Evolutionary conservation across 2,888 invertebrate genomes (phyloP), one percentile per base, ranked within the genome.

Genomic region (Steromphala cineraria): DNA sequence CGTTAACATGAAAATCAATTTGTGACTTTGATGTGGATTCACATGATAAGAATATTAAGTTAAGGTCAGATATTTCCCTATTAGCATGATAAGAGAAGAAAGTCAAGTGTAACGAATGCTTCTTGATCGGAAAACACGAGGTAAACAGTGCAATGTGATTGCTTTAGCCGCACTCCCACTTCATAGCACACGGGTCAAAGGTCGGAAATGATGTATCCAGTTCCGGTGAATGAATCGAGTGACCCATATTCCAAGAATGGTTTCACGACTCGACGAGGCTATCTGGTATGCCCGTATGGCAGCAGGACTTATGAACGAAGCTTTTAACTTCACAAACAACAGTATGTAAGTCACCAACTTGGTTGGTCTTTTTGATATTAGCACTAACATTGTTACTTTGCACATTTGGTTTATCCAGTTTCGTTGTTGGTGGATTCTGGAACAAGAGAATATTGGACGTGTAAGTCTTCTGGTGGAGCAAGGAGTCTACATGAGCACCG

Each of bases 231-330:
- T 46, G 46, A 46, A 46, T 46, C 46, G 46, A 5, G 7, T 46
- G 46, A 46, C 46, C 46, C 46, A 46, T 46, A 46, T 46, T 46
- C 46, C 46, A 1, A 46, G 46, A 46, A 46, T 13, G 46, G 8
- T 46, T 46, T 46, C 46, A 46, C 46, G 46, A 46, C 46, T 82
- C 71, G 71, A 82, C 83, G 53, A 80, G 83, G 53, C 83, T 82
- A 17, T 82, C 82, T 19, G 82, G 85, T 5, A 78, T 24, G 53
- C 81, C 78, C 36, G 78, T 80, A 55, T 83, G 83, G 19, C 85
- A 85, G 36, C 85, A 85, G 3, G 83, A 82, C 52, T 83, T 83
- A 74, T 83, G 82, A 21, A 85, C 85, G 24, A 85, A 79, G 46
- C 81, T 81, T 36, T 71, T 78, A 31, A 85, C 81, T 46, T 83